These are phyloP conservation scores for Hipposideros larvatus DNA, from an alignment of 2,797 vertebrate genomes.

Conservation along the genomic window DNA sequence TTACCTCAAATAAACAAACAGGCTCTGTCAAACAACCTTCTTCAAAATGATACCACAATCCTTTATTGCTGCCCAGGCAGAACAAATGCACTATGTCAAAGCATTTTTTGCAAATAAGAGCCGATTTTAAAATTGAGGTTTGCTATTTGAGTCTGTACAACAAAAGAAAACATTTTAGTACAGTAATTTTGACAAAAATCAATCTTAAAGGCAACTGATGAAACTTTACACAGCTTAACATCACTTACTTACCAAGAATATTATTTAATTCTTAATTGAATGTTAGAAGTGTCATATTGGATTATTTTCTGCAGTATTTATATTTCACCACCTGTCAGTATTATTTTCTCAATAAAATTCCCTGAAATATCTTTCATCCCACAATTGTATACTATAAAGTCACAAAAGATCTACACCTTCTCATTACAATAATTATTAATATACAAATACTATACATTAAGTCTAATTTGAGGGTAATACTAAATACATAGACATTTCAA, in stretches of 20 bases:
- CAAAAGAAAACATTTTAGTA: constrained; percentile 92
- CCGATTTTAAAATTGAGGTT: constrained; percentile 91
- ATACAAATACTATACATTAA: constrained; percentile 71
- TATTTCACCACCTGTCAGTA: constrained; percentile 82
- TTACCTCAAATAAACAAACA: constrained; percentile 92
- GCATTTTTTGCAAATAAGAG: constrained; percentile 90
- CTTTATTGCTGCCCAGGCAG: constrained; percentile 89
- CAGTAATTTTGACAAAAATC: constrained; percentile 90
- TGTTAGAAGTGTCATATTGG: constrained; percentile 85
- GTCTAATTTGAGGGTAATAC: constrained; percentile 10
- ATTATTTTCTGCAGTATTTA: constrained; percentile 88
- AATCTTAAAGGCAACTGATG: constrained; percentile 88
- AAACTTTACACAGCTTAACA: constrained; percentile 90
- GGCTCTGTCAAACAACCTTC: constrained; percentile 91
- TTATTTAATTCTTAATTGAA: constrained; percentile 88
- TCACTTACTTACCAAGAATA: constrained; percentile 88
- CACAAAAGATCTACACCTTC: constrained; percentile 69
- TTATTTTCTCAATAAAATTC: constrained; percentile 82
- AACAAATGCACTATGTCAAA: constrained; percentile 92
- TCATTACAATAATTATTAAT: constrained; percentile 76
- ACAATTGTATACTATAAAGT: constrained; percentile 76
- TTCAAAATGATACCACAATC: constrained; percentile 91
- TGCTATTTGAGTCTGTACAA: constrained; percentile 89
- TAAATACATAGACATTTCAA: constrained; percentile 54
- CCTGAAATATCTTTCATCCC: constrained; percentile 79